These are phyloP conservation scores for Atrina japonica DNA, from an alignment of 2,888 invertebrate species.

Conservation along the genomic window DNA sequence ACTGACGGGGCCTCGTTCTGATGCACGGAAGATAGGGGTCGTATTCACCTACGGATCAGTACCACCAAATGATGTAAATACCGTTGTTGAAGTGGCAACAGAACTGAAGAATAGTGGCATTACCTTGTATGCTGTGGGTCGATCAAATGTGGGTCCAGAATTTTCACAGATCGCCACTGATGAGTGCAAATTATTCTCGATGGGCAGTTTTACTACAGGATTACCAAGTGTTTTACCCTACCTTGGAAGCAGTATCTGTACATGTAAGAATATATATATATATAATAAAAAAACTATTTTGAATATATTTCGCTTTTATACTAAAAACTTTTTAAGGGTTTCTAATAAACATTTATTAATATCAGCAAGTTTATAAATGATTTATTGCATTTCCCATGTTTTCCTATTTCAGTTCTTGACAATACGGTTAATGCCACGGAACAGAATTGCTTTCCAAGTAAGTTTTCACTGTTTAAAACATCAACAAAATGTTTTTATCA, in stretches of 20 bases:
- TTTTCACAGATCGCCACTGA: constrained; percentile 55
- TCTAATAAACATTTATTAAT: too few species aligned
- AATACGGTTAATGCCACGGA: constrained; percentile 49
- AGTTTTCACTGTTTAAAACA: constrained; percentile 44
- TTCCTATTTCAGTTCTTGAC: constrained; percentile 55
- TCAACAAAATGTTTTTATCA: too few species aligned
- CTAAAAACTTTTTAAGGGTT: too few species aligned
- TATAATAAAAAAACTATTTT: too few species aligned
- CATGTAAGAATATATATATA: constrained; percentile 46
- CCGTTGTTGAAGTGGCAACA: constrained; percentile 42
- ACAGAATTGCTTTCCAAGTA: constrained; percentile 61
- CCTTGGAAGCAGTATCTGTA: constrained; percentile 61
- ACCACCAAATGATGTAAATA: constrained; percentile 28
- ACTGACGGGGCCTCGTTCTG: constrained; percentile 40
- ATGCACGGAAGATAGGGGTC: constrained; percentile 54
- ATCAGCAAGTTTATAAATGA: too few species aligned
- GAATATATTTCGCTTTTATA: too few species aligned
- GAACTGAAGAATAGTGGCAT: constrained; percentile 49
- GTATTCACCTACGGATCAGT: constrained; percentile 58
- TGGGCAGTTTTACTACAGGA: constrained; percentile 60
- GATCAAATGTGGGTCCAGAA: constrained; percentile 51
- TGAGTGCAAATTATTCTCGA: constrained; percentile 57
- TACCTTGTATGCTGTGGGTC: constrained; percentile 56
- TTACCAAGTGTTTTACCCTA: constrained; percentile 57
- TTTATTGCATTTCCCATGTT: too few species aligned